A percentile compares a stretch with the other conserved stretches of the same genome.
Conservation (phyloP, 2,113 vertebrate genomes). For the Siniperca knerii region DNA sequence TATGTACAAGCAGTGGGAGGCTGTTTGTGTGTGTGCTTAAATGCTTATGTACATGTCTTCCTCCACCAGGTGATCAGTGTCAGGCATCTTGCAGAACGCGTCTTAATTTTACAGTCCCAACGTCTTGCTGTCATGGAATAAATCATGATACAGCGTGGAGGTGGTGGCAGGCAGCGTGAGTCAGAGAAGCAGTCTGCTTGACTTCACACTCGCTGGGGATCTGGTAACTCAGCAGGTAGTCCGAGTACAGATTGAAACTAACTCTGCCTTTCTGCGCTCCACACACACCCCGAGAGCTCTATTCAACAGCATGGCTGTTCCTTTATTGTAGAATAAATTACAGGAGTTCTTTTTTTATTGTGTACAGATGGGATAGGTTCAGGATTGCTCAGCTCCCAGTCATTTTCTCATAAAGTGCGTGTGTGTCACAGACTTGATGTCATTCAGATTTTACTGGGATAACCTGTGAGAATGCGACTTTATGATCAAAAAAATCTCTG, state of each 20-base stretch:
- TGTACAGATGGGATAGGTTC: conserved; percentile 61
- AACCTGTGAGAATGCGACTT: conserved; percentile 18
- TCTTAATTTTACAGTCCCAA: conserved; percentile 56
- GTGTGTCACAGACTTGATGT: conserved; percentile 44
- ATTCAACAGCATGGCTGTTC: conserved; percentile 69
- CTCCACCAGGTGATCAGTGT: conserved; percentile 51
- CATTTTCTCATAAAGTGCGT: conserved; percentile 55
- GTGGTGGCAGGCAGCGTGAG: conserved; percentile 74
- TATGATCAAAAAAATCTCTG: conserved; percentile 9
- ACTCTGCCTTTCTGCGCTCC: conserved; percentile 70
- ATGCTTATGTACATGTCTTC: conserved; percentile 28
- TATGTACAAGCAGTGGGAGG: not conserved
- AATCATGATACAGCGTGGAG: conserved; percentile 72
- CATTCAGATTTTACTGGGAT: conserved; percentile 48
- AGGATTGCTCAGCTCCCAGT: conserved; percentile 48
- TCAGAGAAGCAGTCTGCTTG: conserved; percentile 79
- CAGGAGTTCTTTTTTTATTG: conserved; percentile 63
- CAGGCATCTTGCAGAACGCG: conserved; percentile 27
- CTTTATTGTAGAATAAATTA: conserved; percentile 71
- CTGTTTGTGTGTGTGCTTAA: not conserved
- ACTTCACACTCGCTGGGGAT: conserved; percentile 82
- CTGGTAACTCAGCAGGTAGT: conserved; percentile 84
- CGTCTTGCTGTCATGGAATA: conserved; percentile 63
- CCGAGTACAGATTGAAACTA: conserved; percentile 79
- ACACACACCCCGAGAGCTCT: conserved; percentile 65